Evolutionary conservation across 2,797 vertebrate species (phyloP).

Genomic region (Myiotriccus ornatus): DNA sequence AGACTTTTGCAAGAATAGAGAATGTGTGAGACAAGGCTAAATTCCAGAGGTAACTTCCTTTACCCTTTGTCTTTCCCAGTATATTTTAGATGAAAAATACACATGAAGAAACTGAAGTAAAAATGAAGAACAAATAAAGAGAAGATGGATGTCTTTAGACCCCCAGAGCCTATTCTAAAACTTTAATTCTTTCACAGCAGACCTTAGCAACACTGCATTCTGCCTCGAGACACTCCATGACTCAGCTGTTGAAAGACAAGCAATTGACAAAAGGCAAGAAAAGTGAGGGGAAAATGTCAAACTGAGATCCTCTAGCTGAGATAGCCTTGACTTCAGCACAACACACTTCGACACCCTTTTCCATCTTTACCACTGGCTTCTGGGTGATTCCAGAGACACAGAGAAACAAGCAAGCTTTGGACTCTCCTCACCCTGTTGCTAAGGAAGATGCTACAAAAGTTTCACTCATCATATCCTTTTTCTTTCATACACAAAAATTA

Average conservation of each 20-base stretch:
- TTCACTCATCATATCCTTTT: neutral
- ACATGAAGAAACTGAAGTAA: neutral
- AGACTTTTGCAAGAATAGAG: neutral
- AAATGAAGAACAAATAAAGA: neutral
- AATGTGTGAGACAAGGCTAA: neutral
- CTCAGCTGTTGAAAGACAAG: neutral
- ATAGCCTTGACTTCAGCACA: neutral
- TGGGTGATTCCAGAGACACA: neutral
- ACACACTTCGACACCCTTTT: neutral
- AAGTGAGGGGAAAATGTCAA: neutral
- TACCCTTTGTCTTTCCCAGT: neutral
- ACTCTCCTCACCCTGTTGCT: neutral
- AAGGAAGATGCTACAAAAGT: neutral
- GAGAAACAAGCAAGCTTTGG: neutral
- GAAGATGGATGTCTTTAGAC: neutral
- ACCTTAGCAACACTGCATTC: neutral
- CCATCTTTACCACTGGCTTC: neutral
- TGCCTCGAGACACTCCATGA: neutral
- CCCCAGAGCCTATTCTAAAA: neutral
- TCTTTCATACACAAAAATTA: neutral
- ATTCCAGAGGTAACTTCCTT: neutral
- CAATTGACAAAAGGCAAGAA: neutral
- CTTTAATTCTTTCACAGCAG: neutral
- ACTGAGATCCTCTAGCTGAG: neutral
- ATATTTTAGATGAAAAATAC: neutral